Base-by-base conservation (phyloP, 2,797 vertebrate species). In the Nyctibius grandis region DNA sequence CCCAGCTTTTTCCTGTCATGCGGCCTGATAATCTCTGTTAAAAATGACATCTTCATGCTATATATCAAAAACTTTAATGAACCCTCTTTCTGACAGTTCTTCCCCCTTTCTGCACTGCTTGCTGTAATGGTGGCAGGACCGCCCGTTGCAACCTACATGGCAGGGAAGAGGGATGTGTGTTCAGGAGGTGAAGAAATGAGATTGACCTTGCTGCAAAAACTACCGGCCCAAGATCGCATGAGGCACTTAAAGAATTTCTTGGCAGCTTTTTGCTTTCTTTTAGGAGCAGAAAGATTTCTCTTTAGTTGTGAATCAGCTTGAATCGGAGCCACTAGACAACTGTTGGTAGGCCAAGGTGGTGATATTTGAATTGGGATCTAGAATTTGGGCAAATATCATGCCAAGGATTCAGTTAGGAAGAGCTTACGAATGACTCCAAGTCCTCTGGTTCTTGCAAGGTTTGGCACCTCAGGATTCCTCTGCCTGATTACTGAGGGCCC, bases 251-350 rank as follows among this genome's bases (percentile, higher is more conserved):
- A 85, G 57, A 78, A 74, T 82, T 92, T 95, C 48, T 77, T 8
- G 0, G 86, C 68, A 67, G 77, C 72, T 72, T 85, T 89, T 95
- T 79, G 44, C 45, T 89, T 94, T 72, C 51, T 73, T 79, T 87
- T 77, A 79, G 50, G 45, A 95, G 68, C 44, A 91, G 88, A 75
- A 93, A 85, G 93, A 89, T 94, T 95, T 94, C 88, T 96, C 64
- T 64, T 88, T 80, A 72, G 51, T 65, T 89, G 60, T 92, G 93
- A 92, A 83, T 91, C 31, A 44, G 16, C 65, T 80, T 96, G 94
- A 89, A 53, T 87, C 16, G 7, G 42, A 83, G 83, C 90, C 86
- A 89, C 48, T 72, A 89, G 16, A 48, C 84, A 92, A 83, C 80
- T 64, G 40, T 64, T 92, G 5, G 3, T 87, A 92, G 64, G 90